Evolutionary conservation across 1,140 invertebrate genomes (phyloP).

Genomic region (Centruroides sculpturatus): DNA sequence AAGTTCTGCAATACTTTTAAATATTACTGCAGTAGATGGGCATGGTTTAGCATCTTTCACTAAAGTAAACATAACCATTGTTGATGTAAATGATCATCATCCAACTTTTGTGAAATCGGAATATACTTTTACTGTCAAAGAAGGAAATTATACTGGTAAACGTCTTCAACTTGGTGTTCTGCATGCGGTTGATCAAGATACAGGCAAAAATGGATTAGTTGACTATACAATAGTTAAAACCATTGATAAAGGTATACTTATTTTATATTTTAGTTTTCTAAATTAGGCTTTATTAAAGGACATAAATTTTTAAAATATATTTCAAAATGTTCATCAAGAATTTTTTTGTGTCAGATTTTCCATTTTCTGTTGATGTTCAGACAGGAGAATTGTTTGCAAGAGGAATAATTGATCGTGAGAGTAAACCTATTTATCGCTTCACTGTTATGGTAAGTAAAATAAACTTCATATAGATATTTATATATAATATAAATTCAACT

Average conservation of each 20-base stretch:
- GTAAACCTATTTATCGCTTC: slow-evolving; percentile 50
- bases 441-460: slow-evolving; percentile 45
- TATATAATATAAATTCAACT: no score
- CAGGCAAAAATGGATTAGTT: slow-evolving; percentile 31
- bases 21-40: slow-evolving; percentile 57
- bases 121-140: slow-evolving; percentile 67
- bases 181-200: slow-evolving; percentile 52
- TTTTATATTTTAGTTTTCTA: not conserved
- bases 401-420: slow-evolving; percentile 63
- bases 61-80: slow-evolving; percentile 48
- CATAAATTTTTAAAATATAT: no score
- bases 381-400: slow-evolving; percentile 57
- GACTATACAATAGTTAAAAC: slow-evolving; percentile 25
- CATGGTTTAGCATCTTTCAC: slow-evolving; percentile 52
- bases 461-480: slow-evolving; percentile 8
- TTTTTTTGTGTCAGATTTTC: slow-evolving; percentile 29
- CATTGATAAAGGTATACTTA: slow-evolving; percentile 10
- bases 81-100: slow-evolving; percentile 72
- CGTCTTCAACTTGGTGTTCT: slow-evolving; percentile 38
- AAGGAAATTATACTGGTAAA: slow-evolving; percentile 45
- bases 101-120: slow-evolving; percentile 63
- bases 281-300: not conserved
- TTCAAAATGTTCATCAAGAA: no score
- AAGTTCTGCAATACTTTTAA: slow-evolving; percentile 58
- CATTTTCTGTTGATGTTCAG: slow-evolving; percentile 54